Base-by-base conservation (phyloP, 2,113 vertebrate genomes). In the Hippocampus guttulatus region DNA sequence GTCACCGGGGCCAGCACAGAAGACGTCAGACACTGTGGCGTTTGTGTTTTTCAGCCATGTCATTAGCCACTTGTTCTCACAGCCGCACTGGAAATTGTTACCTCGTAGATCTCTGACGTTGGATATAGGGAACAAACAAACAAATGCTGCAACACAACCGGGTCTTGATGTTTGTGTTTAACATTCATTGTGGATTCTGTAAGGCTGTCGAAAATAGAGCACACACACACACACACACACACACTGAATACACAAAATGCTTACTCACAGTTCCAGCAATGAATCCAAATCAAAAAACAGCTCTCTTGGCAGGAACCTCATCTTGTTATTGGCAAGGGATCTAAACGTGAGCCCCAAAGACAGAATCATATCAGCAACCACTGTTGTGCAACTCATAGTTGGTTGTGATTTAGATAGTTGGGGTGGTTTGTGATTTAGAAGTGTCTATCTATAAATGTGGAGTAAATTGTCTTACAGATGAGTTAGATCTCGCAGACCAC, bases 11-110 rank as follows among this genome's bases (percentile, higher is more conserved):
- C 95, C 94, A 23, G 92, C 86, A 58, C 97, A 99, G 74, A 93
- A 91, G 81, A 97, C 94, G 78, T 98, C 95, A 41, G 95, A 96
- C 72, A 97, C 94, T 1, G 97, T 97, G 80, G 96, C 95, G 77
- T 99, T 99, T 63, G 96, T 98, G 93, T 94, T 96, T 92, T 95
- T 97, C 91, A 99, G 85, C 97, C 97, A 99, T 70, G 90, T 91
- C 91, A 97, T 97, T 88, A 99, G 84, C 97, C 97, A 99, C 90
- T 97, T 97, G 87, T 95, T 94, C 90, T 95, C 95, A 90, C 97
- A 99, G 83, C 92, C 95, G 87, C 97, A 99, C 83, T 98, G 94
- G 84, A 98, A 96, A 73, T 89, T 90, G 91, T 98, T 99, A 76
- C 96, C 96, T 86, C 97, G 92, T 90, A 99, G 92, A 88, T 99